Evolutionary conservation across 1,140 invertebrate species (phyloP).

Genomic region (Teleopsis dalmanni): DNA sequence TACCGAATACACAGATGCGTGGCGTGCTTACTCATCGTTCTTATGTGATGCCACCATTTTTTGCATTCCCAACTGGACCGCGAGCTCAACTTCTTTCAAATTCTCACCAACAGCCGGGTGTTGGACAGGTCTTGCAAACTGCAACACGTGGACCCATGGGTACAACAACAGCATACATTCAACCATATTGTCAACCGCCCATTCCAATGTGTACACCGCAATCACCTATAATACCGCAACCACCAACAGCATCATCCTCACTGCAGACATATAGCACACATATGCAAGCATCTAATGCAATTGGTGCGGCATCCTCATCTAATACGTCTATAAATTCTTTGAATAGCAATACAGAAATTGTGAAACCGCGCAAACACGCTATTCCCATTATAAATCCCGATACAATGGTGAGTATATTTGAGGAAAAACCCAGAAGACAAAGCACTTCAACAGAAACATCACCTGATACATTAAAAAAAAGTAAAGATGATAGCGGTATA

Average conservation of each 20-base stretch:
- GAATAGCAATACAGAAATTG: conserved; percentile 14
- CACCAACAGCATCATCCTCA: neutral
- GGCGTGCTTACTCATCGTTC: too few species aligned
- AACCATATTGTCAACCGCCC: conserved; percentile 10
- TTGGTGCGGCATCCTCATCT: neutral
- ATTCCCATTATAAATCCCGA: conserved; percentile 39
- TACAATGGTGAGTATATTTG: conserved; percentile 30
- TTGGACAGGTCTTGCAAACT: conserved; percentile 5
- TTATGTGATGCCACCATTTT: neutral
- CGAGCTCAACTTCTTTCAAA: neutral
- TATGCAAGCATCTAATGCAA: too few species aligned
- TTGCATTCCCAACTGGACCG: neutral
- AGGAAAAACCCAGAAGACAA: conserved; percentile 19
- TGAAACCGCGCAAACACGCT: conserved; percentile 24
- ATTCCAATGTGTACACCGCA: conserved; percentile 5
- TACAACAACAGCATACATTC: conserved; percentile 4
- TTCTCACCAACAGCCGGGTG: conserved; percentile 1
- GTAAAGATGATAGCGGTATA: too few species aligned
- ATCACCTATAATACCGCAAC: neutral
- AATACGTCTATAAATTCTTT: conserved; percentile 5
- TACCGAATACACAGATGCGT: too few species aligned
- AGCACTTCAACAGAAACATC: conserved; percentile 12
- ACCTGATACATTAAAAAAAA: too few species aligned
- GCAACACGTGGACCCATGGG: neutral
- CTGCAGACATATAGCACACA: conserved; percentile 8